Base-by-base conservation (phyloP, 2,888 invertebrate genomes). In the Nemotelus pantherinus region DNA sequence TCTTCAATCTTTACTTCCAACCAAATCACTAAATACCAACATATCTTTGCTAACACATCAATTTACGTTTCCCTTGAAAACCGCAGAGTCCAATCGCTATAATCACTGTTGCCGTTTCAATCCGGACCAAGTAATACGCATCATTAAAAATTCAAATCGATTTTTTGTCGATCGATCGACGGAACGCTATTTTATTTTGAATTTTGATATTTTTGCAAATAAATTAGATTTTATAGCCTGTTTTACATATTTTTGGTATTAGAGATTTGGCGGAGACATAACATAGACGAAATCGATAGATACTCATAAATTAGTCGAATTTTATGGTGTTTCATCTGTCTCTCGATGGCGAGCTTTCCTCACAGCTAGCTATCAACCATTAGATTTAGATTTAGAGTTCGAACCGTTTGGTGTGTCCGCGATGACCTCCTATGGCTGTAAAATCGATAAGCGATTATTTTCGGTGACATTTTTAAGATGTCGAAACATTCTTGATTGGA, bases 101-200 rank as follows among this genome's bases (percentile, higher is more conserved):
- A 2, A 60, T 47, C 58, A 48, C 25, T 41, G 57, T 47, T 9
- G 41, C 41, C 60, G 41, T 60, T 43, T 7, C 67, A 67, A 67
- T 67, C 67, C 70, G 70, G 70, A 70, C 55, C 47, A 10, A 41
- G 45, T 47, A 47, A n/a, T 9, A 10, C 50, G 41, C 48, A 57
- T 72, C 74, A 74, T 74, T 74, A 74, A 74, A 74, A 74, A 74
- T 74, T 74, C 74, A 74, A 74, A 74, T 74, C 55, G 63, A 50
- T 74, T 74, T 74, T 74, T 74, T 72, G 45, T 45, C 2, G 5
- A 2, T 3, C 48, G 44, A 39, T n/a, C 43, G 53, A 10, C 48
- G 55, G 44, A 70, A 47, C 55, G 53, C 60, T 74, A 60, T 74
- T 74, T 74, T 72, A 60, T 58, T 58, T 70, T 57, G 41, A 45